A percentile compares a stretch with the other conserved stretches of the same genome.
Evolutionary conservation across 1,140 invertebrate species (phyloP).

Genomic region (Aplysia californica): DNA sequence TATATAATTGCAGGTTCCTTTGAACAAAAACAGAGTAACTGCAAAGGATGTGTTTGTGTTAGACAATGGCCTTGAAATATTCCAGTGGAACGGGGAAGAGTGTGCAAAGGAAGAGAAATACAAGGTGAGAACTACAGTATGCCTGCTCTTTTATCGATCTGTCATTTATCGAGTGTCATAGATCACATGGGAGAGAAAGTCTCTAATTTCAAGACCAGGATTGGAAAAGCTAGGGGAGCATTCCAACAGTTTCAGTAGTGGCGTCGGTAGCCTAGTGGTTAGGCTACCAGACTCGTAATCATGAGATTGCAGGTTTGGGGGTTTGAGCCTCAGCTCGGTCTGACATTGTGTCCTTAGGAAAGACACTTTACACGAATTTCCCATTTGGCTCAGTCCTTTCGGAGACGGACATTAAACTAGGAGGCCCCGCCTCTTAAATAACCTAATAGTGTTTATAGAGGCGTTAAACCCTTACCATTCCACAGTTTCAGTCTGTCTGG

Average conservation of each 20-base stretch:
- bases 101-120: slow-evolving; percentile 61
- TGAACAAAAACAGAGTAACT: slow-evolving; percentile 59
- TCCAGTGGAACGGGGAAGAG: slow-evolving; percentile 74
- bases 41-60: slow-evolving; percentile 91
- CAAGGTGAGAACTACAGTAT: slow-evolving; percentile 40
- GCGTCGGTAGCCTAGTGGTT: too few species aligned
- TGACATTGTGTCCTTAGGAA: too few species aligned
- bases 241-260: too few species aligned
- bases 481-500: background rate
- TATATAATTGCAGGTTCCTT: slow-evolving; percentile 11
- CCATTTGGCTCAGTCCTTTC: too few species aligned
- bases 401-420: too few species aligned
- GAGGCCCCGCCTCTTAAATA: too few species aligned
- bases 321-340: too few species aligned
- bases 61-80: slow-evolving; percentile 81
- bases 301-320: too few species aligned
- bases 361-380: too few species aligned
- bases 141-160: background rate
- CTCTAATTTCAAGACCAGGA: background rate
- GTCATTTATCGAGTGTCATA: background rate
- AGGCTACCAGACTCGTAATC: too few species aligned
- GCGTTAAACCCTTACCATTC: background rate
- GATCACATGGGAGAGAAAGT: background rate
- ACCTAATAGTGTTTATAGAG: too few species aligned
- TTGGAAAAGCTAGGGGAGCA: too few species aligned